phyloP scores from a whole-genome alignment of 2,888 invertebrate genomes.

The Pimpla rufipes region DNA sequence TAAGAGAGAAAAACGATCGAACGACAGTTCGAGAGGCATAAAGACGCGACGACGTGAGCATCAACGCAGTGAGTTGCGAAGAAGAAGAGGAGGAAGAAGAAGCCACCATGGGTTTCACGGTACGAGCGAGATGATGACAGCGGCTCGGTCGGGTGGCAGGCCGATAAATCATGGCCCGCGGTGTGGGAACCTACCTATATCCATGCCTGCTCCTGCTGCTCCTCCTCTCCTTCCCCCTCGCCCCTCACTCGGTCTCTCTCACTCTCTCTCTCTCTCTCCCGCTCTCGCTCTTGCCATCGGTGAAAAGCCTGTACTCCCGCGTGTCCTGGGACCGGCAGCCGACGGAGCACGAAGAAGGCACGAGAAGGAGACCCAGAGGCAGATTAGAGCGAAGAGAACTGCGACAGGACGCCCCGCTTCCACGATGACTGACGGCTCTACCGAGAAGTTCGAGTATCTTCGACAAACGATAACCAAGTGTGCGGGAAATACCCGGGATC shows the following conservation, averaged over 20 bases:
- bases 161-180: conserved; percentile 82
- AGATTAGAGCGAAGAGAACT: conserved; percentile 9
- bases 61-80: conserved; percentile 9
- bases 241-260: conserved; percentile 15
- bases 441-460: conserved; percentile 69
- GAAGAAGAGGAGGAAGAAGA: conserved; percentile 39
- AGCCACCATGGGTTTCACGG: conserved; percentile 72
- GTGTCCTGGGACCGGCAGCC: conserved; percentile 30
- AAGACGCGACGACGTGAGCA: conserved; percentile 24
- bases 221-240: conserved; percentile 10
- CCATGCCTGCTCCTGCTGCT: conserved; percentile 37
- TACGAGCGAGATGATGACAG: conserved; percentile 82
- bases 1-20: conserved; percentile 25
- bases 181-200: conserved; percentile 78
- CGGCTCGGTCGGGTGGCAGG: conserved; percentile 81
- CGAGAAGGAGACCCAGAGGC: background rate
- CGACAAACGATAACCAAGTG: conserved; percentile 66
- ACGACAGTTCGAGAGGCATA: conserved; percentile 20
- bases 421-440: conserved; percentile 72
- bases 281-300: conserved; percentile 20
- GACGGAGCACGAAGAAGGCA: conserved; percentile 9
- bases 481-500: conserved; percentile 23
- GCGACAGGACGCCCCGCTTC: conserved; percentile 13
- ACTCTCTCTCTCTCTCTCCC: conserved; percentile 27
- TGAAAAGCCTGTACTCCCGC: conserved; percentile 31